Conservation (phyloP, 2,888 invertebrate genomes). For the Apocheima hispidaria region DNA sequence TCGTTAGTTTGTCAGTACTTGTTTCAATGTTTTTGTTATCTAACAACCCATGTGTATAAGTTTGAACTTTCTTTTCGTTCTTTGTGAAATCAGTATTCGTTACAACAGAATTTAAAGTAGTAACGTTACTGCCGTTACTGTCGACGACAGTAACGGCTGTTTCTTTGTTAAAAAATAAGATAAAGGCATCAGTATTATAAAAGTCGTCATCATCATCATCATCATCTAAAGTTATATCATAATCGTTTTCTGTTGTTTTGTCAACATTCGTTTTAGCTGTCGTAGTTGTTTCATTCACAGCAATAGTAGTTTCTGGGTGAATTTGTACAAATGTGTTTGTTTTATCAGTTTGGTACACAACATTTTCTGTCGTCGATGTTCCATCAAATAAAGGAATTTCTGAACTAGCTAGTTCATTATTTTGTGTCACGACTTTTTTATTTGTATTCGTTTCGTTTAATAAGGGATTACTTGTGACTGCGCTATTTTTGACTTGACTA, state of each 20-base stretch:
- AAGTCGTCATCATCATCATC: conserved; percentile 4
- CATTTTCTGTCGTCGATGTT: conserved; percentile 1
- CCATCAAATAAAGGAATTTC: not conserved
- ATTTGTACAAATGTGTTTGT: not conserved
- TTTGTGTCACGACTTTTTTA: not conserved
- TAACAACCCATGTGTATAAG: not conserved
- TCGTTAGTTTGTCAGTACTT: not conserved
- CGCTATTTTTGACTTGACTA: conserved; percentile 20
- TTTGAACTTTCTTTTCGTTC: conserved; percentile 2
- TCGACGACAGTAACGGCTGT: not conserved
- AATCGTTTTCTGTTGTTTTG: not conserved
- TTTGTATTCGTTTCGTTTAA: not conserved
- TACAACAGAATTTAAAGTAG: not conserved
- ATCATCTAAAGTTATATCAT: not conserved
- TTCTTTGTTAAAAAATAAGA: not conserved
- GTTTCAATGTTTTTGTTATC: not conserved
- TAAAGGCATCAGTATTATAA: not conserved
- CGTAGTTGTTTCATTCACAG: not conserved
- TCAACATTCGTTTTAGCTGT: not conserved
- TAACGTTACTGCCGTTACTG: no score
- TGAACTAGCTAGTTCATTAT: not conserved
- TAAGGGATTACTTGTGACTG: conserved; percentile 21
- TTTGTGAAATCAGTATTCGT: conserved; percentile 1
- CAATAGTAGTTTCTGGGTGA: not conserved
- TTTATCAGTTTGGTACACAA: not conserved